These are phyloP conservation scores for Asarcornis scutulata DNA, from an alignment of 2,113 vertebrate species.

Conservation along the genomic window DNA sequence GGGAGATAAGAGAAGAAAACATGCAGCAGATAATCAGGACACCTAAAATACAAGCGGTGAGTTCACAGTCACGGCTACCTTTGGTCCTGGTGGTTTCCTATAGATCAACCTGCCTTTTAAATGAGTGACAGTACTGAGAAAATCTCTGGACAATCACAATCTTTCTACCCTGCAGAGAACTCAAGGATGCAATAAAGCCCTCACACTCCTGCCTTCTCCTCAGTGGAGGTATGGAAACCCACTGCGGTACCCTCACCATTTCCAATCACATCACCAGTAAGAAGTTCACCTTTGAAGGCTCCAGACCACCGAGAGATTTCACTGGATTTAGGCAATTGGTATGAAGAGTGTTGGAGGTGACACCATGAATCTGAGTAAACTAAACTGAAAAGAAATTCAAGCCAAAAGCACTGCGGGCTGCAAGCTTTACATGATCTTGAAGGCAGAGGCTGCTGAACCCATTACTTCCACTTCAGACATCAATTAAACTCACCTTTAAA, in stretches of 20 bases:
- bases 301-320: not conserved
- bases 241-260: not conserved
- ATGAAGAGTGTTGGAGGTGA: not conserved
- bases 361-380: not conserved
- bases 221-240: not conserved
- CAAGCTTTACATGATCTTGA: not conserved
- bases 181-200: not conserved
- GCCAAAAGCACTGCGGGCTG: not conserved
- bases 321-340: not conserved
- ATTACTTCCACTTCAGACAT: not conserved
- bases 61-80: not conserved
- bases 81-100: not conserved
- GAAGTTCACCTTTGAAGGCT: not conserved
- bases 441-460: not conserved
- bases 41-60: not conserved
- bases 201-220: not conserved
- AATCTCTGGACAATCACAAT: accelerated
- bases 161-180: not conserved
- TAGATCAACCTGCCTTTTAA: not conserved
- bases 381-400: not conserved
- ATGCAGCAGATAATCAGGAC: not conserved
- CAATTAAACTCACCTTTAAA: slow-evolving; percentile 13
- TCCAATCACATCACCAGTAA: not conserved
- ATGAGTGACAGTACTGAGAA: not conserved
- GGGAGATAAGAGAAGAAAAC: not conserved